A percentile compares a stretch with the other conserved stretches of the same genome.
These are phyloP conservation scores for Tetranychus urticae DNA, from an alignment of 1,140 invertebrate species.

Conservation along the genomic window DNA sequence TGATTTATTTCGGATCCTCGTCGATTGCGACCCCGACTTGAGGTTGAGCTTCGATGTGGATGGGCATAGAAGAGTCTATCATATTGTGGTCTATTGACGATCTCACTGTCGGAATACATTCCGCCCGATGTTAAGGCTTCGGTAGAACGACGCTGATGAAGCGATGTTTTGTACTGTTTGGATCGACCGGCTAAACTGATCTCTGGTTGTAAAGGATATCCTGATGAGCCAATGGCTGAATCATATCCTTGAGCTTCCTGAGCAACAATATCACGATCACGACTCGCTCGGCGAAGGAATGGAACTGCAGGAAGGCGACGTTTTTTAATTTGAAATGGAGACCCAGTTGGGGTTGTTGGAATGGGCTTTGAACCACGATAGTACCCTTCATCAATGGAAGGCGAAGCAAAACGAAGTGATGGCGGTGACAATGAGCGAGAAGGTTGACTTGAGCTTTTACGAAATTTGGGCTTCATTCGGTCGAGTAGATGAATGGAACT, in stretches of 20 bases:
- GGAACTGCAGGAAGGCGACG: constrained; percentile 79
- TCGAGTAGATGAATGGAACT: neutral
- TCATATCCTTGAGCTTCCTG: constrained; percentile 52
- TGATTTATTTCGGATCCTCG: neutral
- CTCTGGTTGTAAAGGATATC: neutral
- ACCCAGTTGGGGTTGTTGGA: neutral
- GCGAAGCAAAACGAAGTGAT: neutral
- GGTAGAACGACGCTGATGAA: neutral
- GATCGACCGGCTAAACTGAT: constrained; percentile 23
- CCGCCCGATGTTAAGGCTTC: constrained; percentile 5
- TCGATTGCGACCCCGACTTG: neutral
- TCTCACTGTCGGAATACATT: constrained; percentile 14
- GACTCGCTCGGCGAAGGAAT: constrained; percentile 14
- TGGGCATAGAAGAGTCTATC: neutral
- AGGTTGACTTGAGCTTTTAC: constrained; percentile 5
- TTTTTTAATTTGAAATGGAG: constrained; percentile 35
- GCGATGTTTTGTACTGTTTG: constrained; percentile 33
- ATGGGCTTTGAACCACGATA: neutral
- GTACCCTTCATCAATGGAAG: neutral
- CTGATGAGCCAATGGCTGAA: no score
- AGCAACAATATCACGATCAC: constrained; percentile 15
- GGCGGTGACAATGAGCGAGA: constrained; percentile 5
- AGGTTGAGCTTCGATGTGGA: neutral
- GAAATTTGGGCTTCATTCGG: constrained; percentile 14
- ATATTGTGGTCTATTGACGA: neutral